A percentile compares a stretch with the other conserved stretches of the same genome.
These are phyloP conservation scores for Heliconius ethilla DNA, from an alignment of 2,888 invertebrate genomes.

Conservation along the genomic window DNA sequence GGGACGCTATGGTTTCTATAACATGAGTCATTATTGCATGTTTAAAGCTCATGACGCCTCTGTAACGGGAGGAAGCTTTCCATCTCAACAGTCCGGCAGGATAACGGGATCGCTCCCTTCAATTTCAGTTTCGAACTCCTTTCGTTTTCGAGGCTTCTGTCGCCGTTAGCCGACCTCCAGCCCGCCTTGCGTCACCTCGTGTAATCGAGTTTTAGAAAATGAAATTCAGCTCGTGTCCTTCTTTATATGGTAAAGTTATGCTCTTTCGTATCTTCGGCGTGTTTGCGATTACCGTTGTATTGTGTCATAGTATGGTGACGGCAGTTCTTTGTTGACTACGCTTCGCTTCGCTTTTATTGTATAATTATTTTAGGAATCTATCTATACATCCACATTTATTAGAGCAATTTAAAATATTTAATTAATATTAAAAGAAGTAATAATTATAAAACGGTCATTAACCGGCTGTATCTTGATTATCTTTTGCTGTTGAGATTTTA, in stretches of 20 bases:
- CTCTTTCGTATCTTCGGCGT: constrained; percentile 55
- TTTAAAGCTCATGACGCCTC: constrained; percentile 62
- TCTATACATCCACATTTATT: neutral
- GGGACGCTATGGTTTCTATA: constrained; percentile 37
- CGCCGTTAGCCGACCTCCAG: constrained; percentile 70
- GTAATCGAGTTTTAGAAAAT: constrained; percentile 81
- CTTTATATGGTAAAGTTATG: constrained; percentile 73
- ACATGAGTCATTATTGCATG: constrained; percentile 56
- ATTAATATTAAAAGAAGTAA: constrained; percentile 6
- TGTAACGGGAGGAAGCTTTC: constrained; percentile 75
- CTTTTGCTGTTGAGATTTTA: neutral
- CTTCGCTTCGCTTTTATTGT: constrained; percentile 47
- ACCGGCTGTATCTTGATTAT: constrained; percentile 29
- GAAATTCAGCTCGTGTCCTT: constrained; percentile 76
- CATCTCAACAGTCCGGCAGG: constrained; percentile 71
- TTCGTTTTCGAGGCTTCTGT: constrained; percentile 75
- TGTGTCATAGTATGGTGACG: constrained; percentile 46
- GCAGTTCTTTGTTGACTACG: constrained; percentile 45
- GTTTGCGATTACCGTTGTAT: constrained; percentile 54
- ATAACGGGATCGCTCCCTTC: constrained; percentile 79
- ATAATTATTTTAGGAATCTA: constrained; percentile 39
- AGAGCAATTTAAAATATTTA: constrained; percentile 3
- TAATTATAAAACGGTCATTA: constrained; percentile 27
- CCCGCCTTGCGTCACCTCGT: constrained; percentile 69
- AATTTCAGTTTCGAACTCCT: constrained; percentile 77